Evolutionary conservation across 2,797 vertebrate genomes (phyloP).

Genomic region (Smutsia temminckii): DNA sequence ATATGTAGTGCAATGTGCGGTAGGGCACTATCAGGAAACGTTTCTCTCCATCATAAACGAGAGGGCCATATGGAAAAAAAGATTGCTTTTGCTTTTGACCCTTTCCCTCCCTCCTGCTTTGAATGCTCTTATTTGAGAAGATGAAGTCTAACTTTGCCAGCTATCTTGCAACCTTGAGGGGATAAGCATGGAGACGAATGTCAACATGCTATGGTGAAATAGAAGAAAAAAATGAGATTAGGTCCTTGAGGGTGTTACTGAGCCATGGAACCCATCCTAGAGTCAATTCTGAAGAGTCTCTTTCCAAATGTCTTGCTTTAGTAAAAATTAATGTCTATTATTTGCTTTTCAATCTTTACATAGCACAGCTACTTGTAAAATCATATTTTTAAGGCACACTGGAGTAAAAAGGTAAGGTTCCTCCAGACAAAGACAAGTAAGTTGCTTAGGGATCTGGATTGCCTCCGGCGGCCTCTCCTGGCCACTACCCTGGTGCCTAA

Average conservation of each 20-base stretch:
- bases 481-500: background rate
- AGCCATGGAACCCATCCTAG: background rate
- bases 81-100: background rate
- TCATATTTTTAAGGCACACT: background rate
- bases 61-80: background rate
- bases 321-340: conserved; percentile 28
- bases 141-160: background rate
- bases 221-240: background rate
- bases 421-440: background rate
- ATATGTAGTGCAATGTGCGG: background rate
- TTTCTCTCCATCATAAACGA: background rate
- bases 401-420: background rate
- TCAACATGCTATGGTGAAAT: background rate
- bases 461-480: background rate
- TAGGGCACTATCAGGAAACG: background rate
- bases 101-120: background rate
- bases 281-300: background rate
- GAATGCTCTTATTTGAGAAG: background rate
- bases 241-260: background rate
- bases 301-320: background rate
- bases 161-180: background rate
- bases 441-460: background rate
- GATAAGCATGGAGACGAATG: background rate
- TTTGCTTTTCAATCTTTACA: background rate
- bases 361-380: background rate